Conservation (phyloP, 1,140 invertebrate species). For the Aphidius ervi region DNA sequence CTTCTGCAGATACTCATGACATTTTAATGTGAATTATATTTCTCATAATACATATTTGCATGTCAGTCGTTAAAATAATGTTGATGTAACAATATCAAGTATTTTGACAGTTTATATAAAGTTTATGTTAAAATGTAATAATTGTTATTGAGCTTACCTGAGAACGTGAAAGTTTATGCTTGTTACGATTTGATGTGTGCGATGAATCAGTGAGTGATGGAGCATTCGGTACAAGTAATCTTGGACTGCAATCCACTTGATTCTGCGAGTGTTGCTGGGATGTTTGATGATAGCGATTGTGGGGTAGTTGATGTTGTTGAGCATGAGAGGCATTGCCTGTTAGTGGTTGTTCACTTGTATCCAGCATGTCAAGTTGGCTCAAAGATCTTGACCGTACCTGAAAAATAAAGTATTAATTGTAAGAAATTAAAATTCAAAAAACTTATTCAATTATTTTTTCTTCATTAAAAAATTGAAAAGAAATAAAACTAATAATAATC, state of each 20-base stretch:
- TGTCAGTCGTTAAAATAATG: too few species aligned
- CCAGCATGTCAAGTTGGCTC: constrained; percentile 61
- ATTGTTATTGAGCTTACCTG: constrained; percentile 49
- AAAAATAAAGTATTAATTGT: constrained; percentile 21
- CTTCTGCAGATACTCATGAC: too few species aligned
- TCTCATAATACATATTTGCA: neutral
- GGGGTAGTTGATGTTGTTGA: constrained; percentile 33
- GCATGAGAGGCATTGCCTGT: constrained; percentile 35
- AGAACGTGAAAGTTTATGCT: constrained; percentile 59
- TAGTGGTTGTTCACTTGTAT: constrained; percentile 45
- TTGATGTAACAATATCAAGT: too few species aligned
- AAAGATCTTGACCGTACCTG: constrained; percentile 63
- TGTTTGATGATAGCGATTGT: constrained; percentile 29
- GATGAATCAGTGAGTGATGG: constrained; percentile 35
- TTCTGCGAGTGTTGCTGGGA: constrained; percentile 27
- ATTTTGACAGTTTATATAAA: too few species aligned
- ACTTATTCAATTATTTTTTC: too few species aligned
- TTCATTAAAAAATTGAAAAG: too few species aligned
- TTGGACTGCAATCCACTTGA: constrained; percentile 35
- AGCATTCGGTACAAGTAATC: constrained; percentile 44
- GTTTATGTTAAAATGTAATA: too few species aligned
- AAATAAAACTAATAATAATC: too few species aligned
- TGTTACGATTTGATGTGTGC: constrained; percentile 35
- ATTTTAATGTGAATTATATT: neutral
- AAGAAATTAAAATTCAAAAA: too few species aligned